Evolutionary conservation across 2,888 invertebrate species (phyloP), one percentile per base, ranked within the genome.

Genomic region (Ischnus inquisitorius): DNA sequence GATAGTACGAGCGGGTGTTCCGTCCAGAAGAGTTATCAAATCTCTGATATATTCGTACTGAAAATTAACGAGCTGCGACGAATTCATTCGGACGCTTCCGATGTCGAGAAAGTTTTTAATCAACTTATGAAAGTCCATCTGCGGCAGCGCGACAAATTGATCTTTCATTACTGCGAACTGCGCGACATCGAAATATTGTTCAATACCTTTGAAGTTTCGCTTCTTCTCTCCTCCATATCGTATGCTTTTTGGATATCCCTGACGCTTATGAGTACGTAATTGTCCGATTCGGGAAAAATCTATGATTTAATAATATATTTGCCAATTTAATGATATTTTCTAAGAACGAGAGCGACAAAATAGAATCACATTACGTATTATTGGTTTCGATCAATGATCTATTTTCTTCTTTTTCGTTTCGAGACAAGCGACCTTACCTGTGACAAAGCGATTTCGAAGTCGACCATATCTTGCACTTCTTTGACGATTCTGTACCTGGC

Each of bases 401-500:
- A 16, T 19, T 8, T 8, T 51, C 8, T 2, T 2, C 6, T 16
- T 51, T 51, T 51, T 51, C 51, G 16, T 8, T 16, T 19, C 2
- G 16, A 54, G 19, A 22, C 2, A 12, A 19, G 10, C 22, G 19
- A 51, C 6, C 10, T 34, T 54, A 54, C 60, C 60, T 60, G 60
- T 4, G 60, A 60, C 60, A 60, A 34, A 60, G 60, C 60, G n/a
- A 60, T 14, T 28, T 89, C 83, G 43, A 88, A 88, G 0, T 82
- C 1, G 2, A 88, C 14, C 79, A 88, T 57, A 22, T 89, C 85
- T 2, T 78, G n/a, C 16, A 89, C 60, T 12, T 88, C 86, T 46
- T 79, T 54, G 3, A 14, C 1, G 0, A 88, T 46, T 5, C 75
- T 75, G 19, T 87, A 75, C 8, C 68, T 14, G 0, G 82, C 12